Percentiles rank a stretch among this genome's conserved stretches.
Evolutionary conservation across 2,888 invertebrate genomes (phyloP).

Genomic region (Ptilodon capucinus): DNA sequence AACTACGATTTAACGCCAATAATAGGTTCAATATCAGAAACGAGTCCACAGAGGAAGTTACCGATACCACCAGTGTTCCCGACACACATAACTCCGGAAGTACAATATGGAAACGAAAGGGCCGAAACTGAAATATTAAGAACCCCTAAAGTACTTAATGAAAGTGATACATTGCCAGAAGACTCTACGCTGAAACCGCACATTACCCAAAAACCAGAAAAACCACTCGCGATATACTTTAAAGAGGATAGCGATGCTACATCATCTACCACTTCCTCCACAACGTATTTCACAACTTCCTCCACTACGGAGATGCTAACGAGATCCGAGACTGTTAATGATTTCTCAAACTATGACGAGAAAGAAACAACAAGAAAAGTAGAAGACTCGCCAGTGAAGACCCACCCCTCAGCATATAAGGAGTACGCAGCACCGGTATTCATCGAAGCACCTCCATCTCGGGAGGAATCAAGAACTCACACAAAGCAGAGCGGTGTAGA

Average conservation of each 20-base stretch:
- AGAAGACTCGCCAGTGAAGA: slow-evolving; percentile 32
- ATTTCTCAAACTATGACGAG: slow-evolving; percentile 50
- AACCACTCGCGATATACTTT: slow-evolving; percentile 68
- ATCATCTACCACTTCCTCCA: slow-evolving; percentile 30
- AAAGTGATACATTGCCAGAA: slow-evolving; percentile 36
- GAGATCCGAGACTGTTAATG: slow-evolving; percentile 59
- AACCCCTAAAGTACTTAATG: slow-evolving; percentile 54
- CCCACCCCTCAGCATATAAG: slow-evolving; percentile 32
- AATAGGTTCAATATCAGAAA: slow-evolving; percentile 43
- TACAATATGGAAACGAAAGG: slow-evolving; percentile 78
- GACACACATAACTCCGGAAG: slow-evolving; percentile 71
- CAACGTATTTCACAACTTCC: slow-evolving; percentile 23
- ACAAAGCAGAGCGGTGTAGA: slow-evolving; percentile 28
- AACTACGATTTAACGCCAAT: slow-evolving; percentile 43
- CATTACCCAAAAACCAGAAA: slow-evolving; percentile 74
- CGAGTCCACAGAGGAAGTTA: slow-evolving; percentile 44
- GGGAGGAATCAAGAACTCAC: slow-evolving; percentile 17
- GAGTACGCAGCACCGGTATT: slow-evolving; percentile 24
- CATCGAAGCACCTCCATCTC: neutral
- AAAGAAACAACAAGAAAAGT: slow-evolving; percentile 43
- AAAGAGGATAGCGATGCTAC: slow-evolving; percentile 52
- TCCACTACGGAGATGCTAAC: slow-evolving; percentile 52
- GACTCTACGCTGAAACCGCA: slow-evolving; percentile 72
- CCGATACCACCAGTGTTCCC: slow-evolving; percentile 71
- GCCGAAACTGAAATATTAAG: slow-evolving; percentile 64